Base-by-base conservation (phyloP, 2,888 invertebrate species). In the Blastobasis adustella region DNA sequence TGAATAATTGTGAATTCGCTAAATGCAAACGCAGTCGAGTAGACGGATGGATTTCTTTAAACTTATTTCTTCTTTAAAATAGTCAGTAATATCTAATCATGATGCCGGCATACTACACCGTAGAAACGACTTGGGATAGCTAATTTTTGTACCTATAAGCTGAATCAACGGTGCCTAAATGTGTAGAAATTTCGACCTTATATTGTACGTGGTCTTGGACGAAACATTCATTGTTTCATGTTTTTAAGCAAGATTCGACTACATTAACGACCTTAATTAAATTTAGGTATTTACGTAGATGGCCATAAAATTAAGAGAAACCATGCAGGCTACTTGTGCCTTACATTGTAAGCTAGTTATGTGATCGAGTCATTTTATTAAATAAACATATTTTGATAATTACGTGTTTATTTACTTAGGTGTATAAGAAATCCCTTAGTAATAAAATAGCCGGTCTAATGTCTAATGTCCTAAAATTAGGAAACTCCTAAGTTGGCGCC, bases 111-210 rank as follows among this genome's bases (percentile, higher is more conserved):
- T 23, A 23, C 23, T 23, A 23, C 23, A 23, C 23, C 23, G 23
- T 1, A 2, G 23, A 2, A 23, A 23, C 23, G 23, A 23, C 23
- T 23, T 23, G 23, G 23, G 23, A 23, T 23, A 23, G 23, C 23
- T 47, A 36, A 37, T 49, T 45, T 38, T 36, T 38, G 45, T 38
- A 50, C 40, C 52, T 60, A 56, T 72, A 76, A 78, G 85, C 84
- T 85, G 85, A 84, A 84, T 85, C 82, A 65, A 81, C 69, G 83
- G 84, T 85, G 85, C 82, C 75, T 78, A 71, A 57, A 47, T 23
- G 23, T 23, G 23, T 23, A 23, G 23, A 23, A 23, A 23, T 3
- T 23, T 23, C 23, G 1, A 3, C 23, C 23, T 23, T 23, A 23
- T 23, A 23, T 23, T 23, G 23, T 23, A 23, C 23, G 23, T 2